Base-by-base conservation (phyloP, 2,888 invertebrate genomes). In the Harpalus rufipes region DNA sequence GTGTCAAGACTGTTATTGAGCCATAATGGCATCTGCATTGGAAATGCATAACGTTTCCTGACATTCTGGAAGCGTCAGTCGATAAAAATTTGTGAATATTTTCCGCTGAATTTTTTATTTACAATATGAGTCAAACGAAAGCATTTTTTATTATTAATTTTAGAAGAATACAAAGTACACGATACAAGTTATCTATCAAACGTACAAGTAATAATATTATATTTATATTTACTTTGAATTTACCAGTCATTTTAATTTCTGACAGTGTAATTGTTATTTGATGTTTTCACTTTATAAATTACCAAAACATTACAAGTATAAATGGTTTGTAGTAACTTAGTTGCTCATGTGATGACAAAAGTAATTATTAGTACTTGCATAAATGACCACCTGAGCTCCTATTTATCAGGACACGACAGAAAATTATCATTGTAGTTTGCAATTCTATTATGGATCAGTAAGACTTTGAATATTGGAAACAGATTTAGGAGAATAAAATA, bases 21-120 rank as follows among this genome's bases (percentile, higher is more conserved):
- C 63, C 63, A 63, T 63, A 21, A 63, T 63, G 21, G 25, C 8
- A 63, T 63, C 25, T 63, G 8, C 12, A 63, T 63, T 59, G 44
- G 12, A 51, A 51, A 51, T 51, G 44, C 44, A 51, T 12, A 12
- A 51, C 12, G 44, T 10, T 51, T 51, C 12, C 10, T 3, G 44
- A 8, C 10, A 51, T 51, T 51, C 44, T 12, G 44, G 10, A 12
- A 8, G 44, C 12, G 44, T 51, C 44, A 51, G 44, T 51, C 44
- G 2, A 12, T 51, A 51, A 51, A 44, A 51, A 12, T 51, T 51
- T 12, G 10, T 51, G 10, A 51, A 51, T 51, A 32, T 51, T 12
- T 2, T 12, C 44, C 12, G 12, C 12, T 10, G 44, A 51, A 10
- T 51, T 51, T 51, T 51, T 51, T 51, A 51, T 51, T 6, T 10